Base-by-base conservation (phyloP, 2,797 vertebrate species). In the Gymnothorax reevesii region DNA sequence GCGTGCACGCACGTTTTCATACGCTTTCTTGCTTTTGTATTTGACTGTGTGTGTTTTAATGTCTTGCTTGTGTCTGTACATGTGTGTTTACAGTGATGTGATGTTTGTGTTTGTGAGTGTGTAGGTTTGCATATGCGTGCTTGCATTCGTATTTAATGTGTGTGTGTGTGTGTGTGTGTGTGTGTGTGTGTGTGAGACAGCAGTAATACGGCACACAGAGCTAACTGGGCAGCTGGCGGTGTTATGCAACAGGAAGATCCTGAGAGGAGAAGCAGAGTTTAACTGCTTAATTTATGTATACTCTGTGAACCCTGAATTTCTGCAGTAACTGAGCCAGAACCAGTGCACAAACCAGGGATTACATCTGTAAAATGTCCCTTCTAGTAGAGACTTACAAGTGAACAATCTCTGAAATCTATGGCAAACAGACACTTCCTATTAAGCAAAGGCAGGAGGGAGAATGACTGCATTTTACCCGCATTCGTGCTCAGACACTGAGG, bases 201-300 rank as follows among this genome's bases (percentile, higher is more conserved):
- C 73, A 49, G 73, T 49, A 75, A 75, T 75, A 3, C 73, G 13
- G 10, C 15, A 52, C 49, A 52, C 49, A 79, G 15, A 77, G 22
- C 73, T 13, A 49, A 13, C 33, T 15, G 15, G 27, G 49, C 42
- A 79, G 75, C 75, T 79, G 75, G 75, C 42, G 22, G 2, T 20
- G 25, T 82, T 57, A 57, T 90, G 90, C 82, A 66, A 84, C 57
- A 69, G 83, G 89, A 27, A 49, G 59, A 27, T 62, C 82, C 12
- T 55, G 10, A 85, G 17, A 62, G 83, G 57, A 62, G 59, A 1
- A 52, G 54, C 54, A 55, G 62, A 9, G 75, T 20, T 17, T 25
- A 79, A 77, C 27, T 17, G 25, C 13, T 6, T 20, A 22, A 33
- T 71, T 79, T 54, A 54, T 79, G 42, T 7, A 79, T 54, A 54